Conservation (phyloP, 2,797 vertebrate genomes). For the Hozukius guyotensis region DNA sequence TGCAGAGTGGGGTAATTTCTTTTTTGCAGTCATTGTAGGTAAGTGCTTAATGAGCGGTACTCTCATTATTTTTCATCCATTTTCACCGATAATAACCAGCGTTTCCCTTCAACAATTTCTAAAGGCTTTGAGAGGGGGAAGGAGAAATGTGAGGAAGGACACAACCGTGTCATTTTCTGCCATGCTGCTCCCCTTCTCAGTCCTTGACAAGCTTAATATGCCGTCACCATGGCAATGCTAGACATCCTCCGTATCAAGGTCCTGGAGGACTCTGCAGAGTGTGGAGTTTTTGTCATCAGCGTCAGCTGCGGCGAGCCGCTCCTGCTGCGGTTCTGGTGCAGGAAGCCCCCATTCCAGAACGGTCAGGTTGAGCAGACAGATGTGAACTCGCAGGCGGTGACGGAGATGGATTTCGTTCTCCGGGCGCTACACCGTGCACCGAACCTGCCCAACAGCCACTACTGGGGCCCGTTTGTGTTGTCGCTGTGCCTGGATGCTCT, state of each 20-base stretch:
- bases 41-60: conserved; percentile 24
- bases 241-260: conserved; percentile 70
- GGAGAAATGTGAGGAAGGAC: conserved; percentile 21
- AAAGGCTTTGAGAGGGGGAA: background rate
- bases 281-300: conserved; percentile 68
- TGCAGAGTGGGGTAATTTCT: background rate
- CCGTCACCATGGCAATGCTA: conserved; percentile 65
- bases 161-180: conserved; percentile 5
- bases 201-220: conserved; percentile 37
- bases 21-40: conserved; percentile 20
- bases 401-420: conserved; percentile 68
- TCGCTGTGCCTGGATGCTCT: conserved; percentile 73
- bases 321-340: conserved; percentile 73
- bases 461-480: conserved; percentile 80
- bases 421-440: conserved; percentile 55
- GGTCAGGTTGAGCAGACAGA: conserved; percentile 75
- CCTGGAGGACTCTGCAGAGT: conserved; percentile 67
- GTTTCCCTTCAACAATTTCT: background rate
- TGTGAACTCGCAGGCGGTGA: background rate
- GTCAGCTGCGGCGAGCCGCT: conserved; percentile 63
- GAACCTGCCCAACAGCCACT: conserved; percentile 69
- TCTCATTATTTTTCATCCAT: background rate
- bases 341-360: conserved; percentile 71
- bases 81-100: background rate
- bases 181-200: conserved; percentile 10